These are phyloP conservation scores for Sminthurides bifidus DNA, from an alignment of 1,140 invertebrate genomes.

Conservation along the genomic window DNA sequence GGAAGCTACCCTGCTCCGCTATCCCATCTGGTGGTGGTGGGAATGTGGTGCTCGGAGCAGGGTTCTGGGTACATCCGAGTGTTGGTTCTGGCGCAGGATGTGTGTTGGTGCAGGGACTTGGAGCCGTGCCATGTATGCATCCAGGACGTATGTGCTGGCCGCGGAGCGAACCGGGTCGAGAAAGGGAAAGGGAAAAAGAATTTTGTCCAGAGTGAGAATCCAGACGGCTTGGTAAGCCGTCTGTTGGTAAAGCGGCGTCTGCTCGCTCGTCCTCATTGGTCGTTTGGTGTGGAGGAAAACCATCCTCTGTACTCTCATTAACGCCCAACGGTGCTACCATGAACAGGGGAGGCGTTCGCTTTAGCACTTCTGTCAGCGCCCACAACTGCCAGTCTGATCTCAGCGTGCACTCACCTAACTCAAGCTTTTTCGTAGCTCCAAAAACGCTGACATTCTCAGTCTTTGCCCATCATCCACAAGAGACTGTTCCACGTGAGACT, in stretches of 20 bases:
- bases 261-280: conserved; percentile 21
- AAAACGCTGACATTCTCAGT: no score
- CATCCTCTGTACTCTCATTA: conserved; percentile 26
- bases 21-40: no score
- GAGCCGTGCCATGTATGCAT: no score
- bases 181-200: conserved; percentile 1
- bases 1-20: no score
- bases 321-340: conserved; percentile 30
- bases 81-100: no score
- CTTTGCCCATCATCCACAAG: no score
- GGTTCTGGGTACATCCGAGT: conserved; percentile 6
- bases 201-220: conserved; percentile 16
- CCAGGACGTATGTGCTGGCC: no score
- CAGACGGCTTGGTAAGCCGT: conserved; percentile 4
- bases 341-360: conserved; percentile 27
- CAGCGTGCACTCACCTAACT: conserved; percentile 8
- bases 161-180: no score
- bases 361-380: conserved; percentile 24
- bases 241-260: conserved; percentile 8
- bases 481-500: no score
- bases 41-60: background rate
- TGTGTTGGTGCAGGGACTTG: no score
- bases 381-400: conserved; percentile 21
- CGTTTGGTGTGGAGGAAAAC: conserved; percentile 18
- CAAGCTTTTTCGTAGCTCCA: no score